Percentiles rank a stretch among this genome's conserved stretches.
Evolutionary conservation across 2,888 invertebrate species (phyloP).

Genomic region (Galeopsomyia nigrocyanea): DNA sequence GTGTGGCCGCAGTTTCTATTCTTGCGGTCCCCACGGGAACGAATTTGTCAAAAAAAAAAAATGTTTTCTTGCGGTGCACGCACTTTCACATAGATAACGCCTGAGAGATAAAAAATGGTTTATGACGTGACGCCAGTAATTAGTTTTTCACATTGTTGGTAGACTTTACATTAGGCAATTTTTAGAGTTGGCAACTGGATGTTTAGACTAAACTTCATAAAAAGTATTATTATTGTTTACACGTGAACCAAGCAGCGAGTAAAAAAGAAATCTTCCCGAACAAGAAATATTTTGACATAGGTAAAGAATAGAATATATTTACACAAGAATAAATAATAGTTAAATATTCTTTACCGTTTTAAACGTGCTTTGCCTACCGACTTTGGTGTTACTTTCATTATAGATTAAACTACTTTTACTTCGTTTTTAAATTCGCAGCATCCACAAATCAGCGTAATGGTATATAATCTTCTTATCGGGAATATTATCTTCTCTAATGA

Average conservation of each 20-base stretch:
- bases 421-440: too few relatives aligned
- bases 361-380: too few relatives aligned
- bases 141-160: slow-evolving; percentile 11
- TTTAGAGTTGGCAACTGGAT: not conserved
- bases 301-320: too few relatives aligned
- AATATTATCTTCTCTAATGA: too few relatives aligned
- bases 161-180: not conserved
- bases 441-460: too few relatives aligned
- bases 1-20: slow-evolving; percentile 39
- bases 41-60: slow-evolving; percentile 30
- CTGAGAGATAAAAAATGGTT: slow-evolving; percentile 15
- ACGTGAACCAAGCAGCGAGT: not conserved
- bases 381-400: too few relatives aligned
- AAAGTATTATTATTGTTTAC: not conserved
- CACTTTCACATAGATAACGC: slow-evolving; percentile 24
- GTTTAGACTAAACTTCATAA: not conserved
- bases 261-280: too few relatives aligned
- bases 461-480: too few relatives aligned
- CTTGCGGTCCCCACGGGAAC: slow-evolving; percentile 36
- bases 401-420: too few relatives aligned
- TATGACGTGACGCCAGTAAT: slow-evolving; percentile 19
- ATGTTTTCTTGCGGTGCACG: slow-evolving; percentile 29
- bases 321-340: too few relatives aligned
- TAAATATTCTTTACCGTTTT: too few relatives aligned
- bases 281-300: too few relatives aligned